These are phyloP conservation scores for Vidua macroura DNA, from an alignment of 2,113 vertebrate species.

Conservation along the genomic window DNA sequence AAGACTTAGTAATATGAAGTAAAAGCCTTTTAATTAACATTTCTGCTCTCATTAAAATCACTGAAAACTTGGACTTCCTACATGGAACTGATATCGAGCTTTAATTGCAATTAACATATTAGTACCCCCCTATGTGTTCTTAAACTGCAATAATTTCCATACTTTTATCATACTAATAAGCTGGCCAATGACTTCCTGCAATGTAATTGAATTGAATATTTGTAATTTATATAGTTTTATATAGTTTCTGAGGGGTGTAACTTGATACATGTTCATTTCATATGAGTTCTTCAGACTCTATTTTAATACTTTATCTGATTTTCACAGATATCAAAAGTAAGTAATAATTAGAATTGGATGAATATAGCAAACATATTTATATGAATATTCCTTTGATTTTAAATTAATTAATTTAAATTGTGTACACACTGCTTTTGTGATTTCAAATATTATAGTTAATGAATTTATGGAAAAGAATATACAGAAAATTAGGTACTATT, in stretches of 20 bases:
- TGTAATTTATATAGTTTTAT: not conserved
- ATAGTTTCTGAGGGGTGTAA: not conserved
- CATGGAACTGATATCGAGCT: not conserved
- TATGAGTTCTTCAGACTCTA: not conserved
- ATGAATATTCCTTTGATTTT: conserved; percentile 33
- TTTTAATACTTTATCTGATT: conserved; percentile 16
- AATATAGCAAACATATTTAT: conserved; percentile 19
- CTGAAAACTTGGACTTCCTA: conserved; percentile 1
- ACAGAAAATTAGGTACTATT: not conserved
- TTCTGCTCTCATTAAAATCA: not conserved
- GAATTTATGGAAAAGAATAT: not conserved
- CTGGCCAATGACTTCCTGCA: not conserved
- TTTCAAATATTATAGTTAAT: conserved; percentile 22
- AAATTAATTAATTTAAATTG: conserved; percentile 24
- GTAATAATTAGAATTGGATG: conserved; percentile 11
- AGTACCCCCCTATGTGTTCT: not conserved
- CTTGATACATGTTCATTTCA: not conserved
- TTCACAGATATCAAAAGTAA: conserved; percentile 7
- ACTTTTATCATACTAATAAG: not conserved
- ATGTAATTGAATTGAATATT: not conserved
- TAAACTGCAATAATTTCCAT: conserved; percentile 19
- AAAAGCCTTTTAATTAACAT: conserved; percentile 9
- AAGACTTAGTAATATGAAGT: not conserved
- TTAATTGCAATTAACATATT: conserved; percentile 41
- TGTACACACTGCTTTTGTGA: not conserved